Evolutionary conservation across 2,888 invertebrate genomes (phyloP).

Genomic region (Lissonota sp.): DNA sequence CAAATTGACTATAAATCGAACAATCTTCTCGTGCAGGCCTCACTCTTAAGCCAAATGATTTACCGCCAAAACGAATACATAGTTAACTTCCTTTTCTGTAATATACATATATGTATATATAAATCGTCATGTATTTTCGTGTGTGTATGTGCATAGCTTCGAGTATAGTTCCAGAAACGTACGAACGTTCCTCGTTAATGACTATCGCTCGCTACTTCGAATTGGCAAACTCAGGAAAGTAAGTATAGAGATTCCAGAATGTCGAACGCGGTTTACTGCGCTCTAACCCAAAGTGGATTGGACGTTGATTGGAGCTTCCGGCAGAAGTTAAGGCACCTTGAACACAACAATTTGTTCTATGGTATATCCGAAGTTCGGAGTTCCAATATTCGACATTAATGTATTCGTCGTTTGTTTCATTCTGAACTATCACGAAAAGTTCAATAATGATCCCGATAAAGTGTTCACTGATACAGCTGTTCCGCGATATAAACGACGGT

Average conservation of each 20-base stretch:
- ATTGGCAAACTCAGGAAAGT: neutral
- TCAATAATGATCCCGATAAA: too few species aligned
- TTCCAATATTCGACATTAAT: slow-evolving; percentile 25
- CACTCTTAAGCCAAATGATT: slow-evolving; percentile 48
- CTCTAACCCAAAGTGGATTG: slow-evolving; percentile 6
- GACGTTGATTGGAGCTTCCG: slow-evolving; percentile 17
- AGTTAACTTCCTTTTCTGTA: slow-evolving; percentile 2
- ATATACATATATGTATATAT: neutral
- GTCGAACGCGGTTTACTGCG: neutral
- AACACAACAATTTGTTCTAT: slow-evolving; percentile 12
- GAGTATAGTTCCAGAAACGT: slow-evolving; percentile 9
- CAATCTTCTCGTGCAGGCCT: slow-evolving; percentile 52
- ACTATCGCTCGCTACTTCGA: neutral
- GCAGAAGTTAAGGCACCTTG: slow-evolving; percentile 10
- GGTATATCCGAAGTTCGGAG: neutral
- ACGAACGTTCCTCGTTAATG: slow-evolving; percentile 24
- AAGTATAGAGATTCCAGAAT: slow-evolving; percentile 29
- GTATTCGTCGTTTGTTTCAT: neutral
- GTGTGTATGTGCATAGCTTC: neutral
- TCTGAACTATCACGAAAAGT: too few species aligned
- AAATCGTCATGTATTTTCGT: neutral
- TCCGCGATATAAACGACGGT: too few species aligned
- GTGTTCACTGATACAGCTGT: too few species aligned
- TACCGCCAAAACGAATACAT: slow-evolving; percentile 35
- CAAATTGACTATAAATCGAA: slow-evolving; percentile 59